A percentile compares a stretch with the other conserved stretches of the same genome.
Conservation (phyloP, 2,888 invertebrate genomes). For the Aromia moschata region DNA sequence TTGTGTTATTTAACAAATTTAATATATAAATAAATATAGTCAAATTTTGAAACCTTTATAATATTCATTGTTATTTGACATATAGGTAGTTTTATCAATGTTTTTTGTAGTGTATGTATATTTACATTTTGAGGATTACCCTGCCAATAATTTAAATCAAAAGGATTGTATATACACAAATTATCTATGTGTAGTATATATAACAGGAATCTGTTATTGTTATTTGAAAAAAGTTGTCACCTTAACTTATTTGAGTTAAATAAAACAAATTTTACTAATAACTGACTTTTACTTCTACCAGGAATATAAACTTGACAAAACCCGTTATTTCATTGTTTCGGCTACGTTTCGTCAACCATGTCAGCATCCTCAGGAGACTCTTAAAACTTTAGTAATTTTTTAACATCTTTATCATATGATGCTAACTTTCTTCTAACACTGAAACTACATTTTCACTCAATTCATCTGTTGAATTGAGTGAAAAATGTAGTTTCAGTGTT, state of each 20-base stretch:
- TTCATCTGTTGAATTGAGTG: too few relatives aligned
- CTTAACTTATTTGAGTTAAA: constrained; percentile 64
- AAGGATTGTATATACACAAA: constrained; percentile 61
- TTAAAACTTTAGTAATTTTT: too few relatives aligned
- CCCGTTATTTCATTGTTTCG: too few relatives aligned
- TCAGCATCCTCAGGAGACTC: too few relatives aligned
- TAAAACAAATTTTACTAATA: constrained; percentile 62
- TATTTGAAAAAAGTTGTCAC: constrained; percentile 63
- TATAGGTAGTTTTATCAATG: constrained; percentile 63
- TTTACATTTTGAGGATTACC: constrained; percentile 51
- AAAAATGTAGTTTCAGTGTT: too few relatives aligned
- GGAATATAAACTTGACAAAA: too few relatives aligned
- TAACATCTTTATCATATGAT: too few relatives aligned
- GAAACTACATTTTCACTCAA: too few relatives aligned
- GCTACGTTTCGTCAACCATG: too few relatives aligned
- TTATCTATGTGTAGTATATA: constrained; percentile 63
- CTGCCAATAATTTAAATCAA: constrained; percentile 55
- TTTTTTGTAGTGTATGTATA: constrained; percentile 63
- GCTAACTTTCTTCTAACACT: too few relatives aligned
- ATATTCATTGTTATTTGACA: constrained; percentile 61
- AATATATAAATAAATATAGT: constrained; percentile 53
- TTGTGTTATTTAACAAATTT: constrained; percentile 57
- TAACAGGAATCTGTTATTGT: constrained; percentile 62
- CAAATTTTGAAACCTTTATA: constrained; percentile 56
- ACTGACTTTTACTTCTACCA: background rate